A percentile compares a stretch with the other conserved stretches of the same genome.
Conservation (phyloP, 2,797 vertebrate genomes). For the Oophaga sylvatica region DNA sequence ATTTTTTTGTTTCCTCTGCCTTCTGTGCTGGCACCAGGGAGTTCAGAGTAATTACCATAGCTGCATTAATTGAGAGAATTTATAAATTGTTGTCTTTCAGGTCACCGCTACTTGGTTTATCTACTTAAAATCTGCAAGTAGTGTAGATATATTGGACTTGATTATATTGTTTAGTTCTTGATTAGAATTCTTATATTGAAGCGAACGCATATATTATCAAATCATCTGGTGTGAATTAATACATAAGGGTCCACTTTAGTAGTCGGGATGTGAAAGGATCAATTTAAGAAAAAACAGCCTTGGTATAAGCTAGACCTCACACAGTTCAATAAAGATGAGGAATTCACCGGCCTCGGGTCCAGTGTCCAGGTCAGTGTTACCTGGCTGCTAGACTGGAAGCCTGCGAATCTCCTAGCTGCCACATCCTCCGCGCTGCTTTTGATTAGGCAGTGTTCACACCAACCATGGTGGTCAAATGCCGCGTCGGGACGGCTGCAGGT, state of each 20-base stretch:
- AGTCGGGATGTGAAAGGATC: not conserved
- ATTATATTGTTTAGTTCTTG: conserved; percentile 11
- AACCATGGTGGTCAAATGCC: no score
- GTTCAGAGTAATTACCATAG: not conserved
- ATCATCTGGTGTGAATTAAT: not conserved
- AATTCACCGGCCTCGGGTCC: no score
- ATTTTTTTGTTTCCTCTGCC: not conserved
- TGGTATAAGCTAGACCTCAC: no score
- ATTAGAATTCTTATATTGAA: not conserved
- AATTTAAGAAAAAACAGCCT: not conserved
- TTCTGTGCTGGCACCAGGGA: not conserved
- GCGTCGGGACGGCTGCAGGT: no score
- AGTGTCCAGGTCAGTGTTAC: no score
- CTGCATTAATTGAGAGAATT: conserved; percentile 11
- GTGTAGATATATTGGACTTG: not conserved
- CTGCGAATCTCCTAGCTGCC: no score
- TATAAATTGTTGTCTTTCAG: conserved; percentile 16
- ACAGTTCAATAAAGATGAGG: no score
- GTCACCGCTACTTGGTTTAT: not conserved
- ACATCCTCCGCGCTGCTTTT: no score
- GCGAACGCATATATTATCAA: not conserved
- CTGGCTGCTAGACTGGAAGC: no score
- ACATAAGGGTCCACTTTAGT: not conserved
- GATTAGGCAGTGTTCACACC: no score
- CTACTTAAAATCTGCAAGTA: not conserved